phyloP scores from a whole-genome alignment of 1,140 invertebrate genomes.

The Cataglyphis hispanica region DNA sequence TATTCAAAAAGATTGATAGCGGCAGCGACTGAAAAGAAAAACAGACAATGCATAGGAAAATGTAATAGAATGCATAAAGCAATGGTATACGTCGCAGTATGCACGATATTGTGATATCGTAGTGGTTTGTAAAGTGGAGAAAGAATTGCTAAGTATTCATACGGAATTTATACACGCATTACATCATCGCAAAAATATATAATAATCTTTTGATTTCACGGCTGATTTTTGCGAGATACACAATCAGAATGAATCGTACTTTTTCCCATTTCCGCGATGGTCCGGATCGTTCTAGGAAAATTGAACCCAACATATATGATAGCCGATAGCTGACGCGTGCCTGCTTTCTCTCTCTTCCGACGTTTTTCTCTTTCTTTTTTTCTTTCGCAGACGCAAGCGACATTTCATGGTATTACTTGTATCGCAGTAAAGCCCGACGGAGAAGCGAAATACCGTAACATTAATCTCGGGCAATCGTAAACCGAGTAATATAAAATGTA shows the following conservation, averaged over 20 bases:
- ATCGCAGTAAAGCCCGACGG: constrained; percentile 54
- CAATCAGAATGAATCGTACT: constrained; percentile 38
- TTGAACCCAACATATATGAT: constrained; percentile 52
- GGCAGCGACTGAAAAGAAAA: background rate
- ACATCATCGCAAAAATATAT: background rate
- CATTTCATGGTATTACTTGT: constrained; percentile 50
- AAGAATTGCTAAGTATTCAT: constrained; percentile 12
- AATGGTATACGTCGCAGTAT: background rate
- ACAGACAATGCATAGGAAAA: constrained; percentile 20
- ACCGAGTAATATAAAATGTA: constrained; percentile 67
- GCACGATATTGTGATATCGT: too few relatives aligned
- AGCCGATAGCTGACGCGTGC: constrained; percentile 9
- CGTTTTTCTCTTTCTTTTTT: constrained; percentile 6
- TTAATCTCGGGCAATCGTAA: constrained; percentile 70
- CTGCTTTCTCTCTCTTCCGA: background rate
- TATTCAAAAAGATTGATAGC: constrained; percentile 6
- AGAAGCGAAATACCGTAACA: constrained; percentile 56
- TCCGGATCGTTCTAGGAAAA: constrained; percentile 56
- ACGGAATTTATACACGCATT: constrained; percentile 24
- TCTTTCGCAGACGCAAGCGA: background rate
- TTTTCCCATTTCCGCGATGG: constrained; percentile 41
- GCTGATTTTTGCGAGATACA: constrained; percentile 15
- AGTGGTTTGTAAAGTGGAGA: background rate
- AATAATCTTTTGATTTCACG: constrained; percentile 40
- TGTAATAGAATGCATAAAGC: constrained; percentile 26